Percentiles rank a stretch among this genome's conserved stretches.
phyloP scores from a whole-genome alignment of 2,113 vertebrate genomes.

The Microcebus murinus region DNA sequence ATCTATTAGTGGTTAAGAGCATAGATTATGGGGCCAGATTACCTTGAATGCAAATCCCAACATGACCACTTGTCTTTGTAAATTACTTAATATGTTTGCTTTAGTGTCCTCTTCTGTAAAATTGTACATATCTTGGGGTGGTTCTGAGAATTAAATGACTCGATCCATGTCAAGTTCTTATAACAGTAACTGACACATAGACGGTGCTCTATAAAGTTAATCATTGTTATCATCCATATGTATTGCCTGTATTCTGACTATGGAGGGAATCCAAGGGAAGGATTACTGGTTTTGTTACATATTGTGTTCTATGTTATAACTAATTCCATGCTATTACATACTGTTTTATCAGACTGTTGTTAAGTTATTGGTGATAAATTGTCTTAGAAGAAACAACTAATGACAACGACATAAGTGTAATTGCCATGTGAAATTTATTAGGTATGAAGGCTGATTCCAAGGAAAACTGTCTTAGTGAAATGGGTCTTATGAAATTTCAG shows the following conservation, averaged over 20 bases:
- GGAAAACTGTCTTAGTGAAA: constrained; percentile 29
- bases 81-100: neutral
- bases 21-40: neutral
- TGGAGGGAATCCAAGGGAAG: neutral
- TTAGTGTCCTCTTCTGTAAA: neutral
- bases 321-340: neutral
- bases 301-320: constrained; percentile 33
- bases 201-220: neutral
- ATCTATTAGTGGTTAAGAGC: neutral
- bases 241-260: neutral
- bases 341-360: constrained; percentile 30
- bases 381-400: constrained; percentile 21
- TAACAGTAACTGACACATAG: neutral
- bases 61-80: neutral
- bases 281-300: constrained; percentile 5
- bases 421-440: constrained; percentile 16
- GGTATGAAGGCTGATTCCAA: neutral
- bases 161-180: neutral
- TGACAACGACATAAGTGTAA: neutral
- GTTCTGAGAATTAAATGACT: constrained; percentile 42
- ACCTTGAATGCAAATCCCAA: neutral
- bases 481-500: constrained; percentile 34
- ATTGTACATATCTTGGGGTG: neutral
- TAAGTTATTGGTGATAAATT: neutral
- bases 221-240: neutral